A percentile compares a stretch with the other conserved stretches of the same genome.
Conservation (phyloP, 2,113 vertebrate species). For the Ursus arctos region DNA sequence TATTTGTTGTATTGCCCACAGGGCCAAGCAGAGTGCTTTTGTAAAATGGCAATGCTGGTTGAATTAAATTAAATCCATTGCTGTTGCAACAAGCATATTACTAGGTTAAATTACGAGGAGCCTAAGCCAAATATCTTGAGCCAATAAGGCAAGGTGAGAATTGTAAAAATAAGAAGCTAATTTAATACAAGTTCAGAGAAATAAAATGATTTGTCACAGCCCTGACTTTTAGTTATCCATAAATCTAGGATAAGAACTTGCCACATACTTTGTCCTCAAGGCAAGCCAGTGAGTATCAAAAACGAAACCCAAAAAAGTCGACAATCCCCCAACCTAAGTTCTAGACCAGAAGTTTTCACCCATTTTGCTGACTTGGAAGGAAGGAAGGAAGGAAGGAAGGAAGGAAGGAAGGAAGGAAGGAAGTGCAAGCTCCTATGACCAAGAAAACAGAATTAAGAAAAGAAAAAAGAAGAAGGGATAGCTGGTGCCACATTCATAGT, state of each 20-base stretch:
- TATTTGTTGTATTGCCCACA: background rate
- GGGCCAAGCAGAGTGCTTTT: constrained; percentile 38
- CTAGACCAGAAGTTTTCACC: constrained; percentile 25
- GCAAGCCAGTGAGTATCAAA: background rate
- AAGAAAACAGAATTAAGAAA: constrained; percentile 50
- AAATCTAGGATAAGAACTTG: background rate
- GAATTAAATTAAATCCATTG: constrained; percentile 54
- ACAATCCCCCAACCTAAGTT: constrained; percentile 8
- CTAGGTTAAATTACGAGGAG: constrained; percentile 29
- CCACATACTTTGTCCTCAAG: background rate
- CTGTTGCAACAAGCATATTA: background rate
- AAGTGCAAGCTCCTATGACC: background rate
- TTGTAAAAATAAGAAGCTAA: background rate
- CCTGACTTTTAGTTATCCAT: constrained; percentile 47
- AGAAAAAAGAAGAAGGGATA: constrained; percentile 24
- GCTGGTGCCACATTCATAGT: constrained; percentile 23
- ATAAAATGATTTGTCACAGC: constrained; percentile 38
- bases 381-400: background rate
- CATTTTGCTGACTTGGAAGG: background rate
- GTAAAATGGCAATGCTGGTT: constrained; percentile 42
- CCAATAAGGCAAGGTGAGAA: constrained; percentile 21
- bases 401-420: background rate
- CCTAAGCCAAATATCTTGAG: constrained; percentile 28
- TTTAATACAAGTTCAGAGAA: constrained; percentile 27
- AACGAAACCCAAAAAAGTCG: background rate